phyloP scores from a whole-genome alignment of 2,113 vertebrate species.

The Azemiops feae region DNA sequence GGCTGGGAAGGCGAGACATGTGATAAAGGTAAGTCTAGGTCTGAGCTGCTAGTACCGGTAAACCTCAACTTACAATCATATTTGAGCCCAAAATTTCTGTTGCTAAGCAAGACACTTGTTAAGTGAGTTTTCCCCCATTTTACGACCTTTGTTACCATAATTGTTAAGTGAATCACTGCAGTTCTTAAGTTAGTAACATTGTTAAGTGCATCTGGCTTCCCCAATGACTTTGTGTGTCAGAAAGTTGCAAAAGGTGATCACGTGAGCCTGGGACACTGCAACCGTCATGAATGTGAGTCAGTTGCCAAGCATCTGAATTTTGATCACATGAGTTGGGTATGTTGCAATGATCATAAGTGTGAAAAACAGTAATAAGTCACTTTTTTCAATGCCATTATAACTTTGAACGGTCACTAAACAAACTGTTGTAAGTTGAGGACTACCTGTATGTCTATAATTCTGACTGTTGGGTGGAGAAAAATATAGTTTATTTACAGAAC shows the following conservation, averaged over 20 bases:
- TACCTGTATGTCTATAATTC: background rate
- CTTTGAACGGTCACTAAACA: background rate
- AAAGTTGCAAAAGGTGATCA: background rate
- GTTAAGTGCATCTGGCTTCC: background rate
- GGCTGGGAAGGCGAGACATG: slow-evolving; percentile 88
- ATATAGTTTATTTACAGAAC: background rate
- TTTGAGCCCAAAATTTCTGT: background rate
- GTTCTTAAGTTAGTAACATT: background rate
- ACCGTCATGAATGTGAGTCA: background rate
- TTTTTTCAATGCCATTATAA: background rate
- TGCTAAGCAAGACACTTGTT: background rate
- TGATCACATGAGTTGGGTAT: background rate
- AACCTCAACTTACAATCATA: background rate
- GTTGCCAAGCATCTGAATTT: background rate
- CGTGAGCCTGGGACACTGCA: background rate
- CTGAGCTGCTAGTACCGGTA: background rate
- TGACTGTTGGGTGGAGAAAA: background rate
- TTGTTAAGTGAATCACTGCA: background rate
- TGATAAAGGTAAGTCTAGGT: slow-evolving; percentile 74
- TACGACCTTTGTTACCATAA: background rate
- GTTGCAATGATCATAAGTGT: background rate
- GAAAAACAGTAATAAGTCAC: background rate
- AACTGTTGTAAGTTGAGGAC: background rate
- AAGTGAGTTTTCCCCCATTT: background rate
- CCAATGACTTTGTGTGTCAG: background rate